These are phyloP conservation scores for Tragelaphus scriptus DNA, from an alignment of 2,113 vertebrate species.

Conservation along the genomic window DNA sequence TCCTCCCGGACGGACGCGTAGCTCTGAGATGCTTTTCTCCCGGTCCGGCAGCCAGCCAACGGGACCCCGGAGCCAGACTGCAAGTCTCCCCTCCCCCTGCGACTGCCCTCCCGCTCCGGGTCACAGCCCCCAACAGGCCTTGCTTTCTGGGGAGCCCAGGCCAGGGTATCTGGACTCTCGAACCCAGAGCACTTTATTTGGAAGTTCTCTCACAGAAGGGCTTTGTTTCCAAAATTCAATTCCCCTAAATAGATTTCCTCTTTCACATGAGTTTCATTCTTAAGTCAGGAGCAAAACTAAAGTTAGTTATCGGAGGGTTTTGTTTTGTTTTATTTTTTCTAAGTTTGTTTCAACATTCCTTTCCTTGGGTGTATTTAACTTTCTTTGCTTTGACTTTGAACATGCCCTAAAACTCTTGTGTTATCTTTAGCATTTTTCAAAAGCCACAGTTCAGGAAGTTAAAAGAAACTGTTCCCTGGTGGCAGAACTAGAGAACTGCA, in stretches of 20 bases:
- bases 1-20: neutral
- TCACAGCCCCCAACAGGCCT: neutral
- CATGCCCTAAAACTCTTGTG: neutral
- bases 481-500: neutral
- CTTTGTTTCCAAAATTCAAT: slow-evolving; percentile 12
- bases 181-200: neutral
- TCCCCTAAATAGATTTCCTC: neutral
- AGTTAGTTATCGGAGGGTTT: neutral
- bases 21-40: neutral
- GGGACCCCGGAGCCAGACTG: neutral
- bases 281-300: neutral
- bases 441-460: neutral
- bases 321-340: neutral
- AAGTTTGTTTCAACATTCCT: neutral
- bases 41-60: neutral
- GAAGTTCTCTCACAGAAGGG: neutral
- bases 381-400: slow-evolving; percentile 23
- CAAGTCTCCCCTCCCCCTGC: neutral
- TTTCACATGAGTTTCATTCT: neutral
- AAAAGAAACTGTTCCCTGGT: slow-evolving; percentile 1
- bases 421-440: slow-evolving; percentile 23
- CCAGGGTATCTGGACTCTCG: neutral
- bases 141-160: neutral
- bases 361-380: neutral
- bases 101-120: neutral